Evolutionary conservation across 2,888 invertebrate species (phyloP), one percentile per base, ranked within the genome.

Genomic region (Ectemnius continuus): DNA sequence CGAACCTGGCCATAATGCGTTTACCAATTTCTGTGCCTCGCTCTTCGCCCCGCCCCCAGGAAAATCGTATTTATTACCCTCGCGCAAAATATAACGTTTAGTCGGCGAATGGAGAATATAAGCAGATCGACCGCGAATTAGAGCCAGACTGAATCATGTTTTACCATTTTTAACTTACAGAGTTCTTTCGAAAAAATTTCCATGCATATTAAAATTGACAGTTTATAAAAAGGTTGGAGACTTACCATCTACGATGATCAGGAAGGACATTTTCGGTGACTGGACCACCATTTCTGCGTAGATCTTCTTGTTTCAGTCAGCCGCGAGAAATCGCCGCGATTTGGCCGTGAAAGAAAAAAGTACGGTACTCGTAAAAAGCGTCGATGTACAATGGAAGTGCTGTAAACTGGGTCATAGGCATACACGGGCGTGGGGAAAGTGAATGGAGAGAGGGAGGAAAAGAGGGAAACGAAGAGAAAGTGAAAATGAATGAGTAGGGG

Each of bases 11-110:
- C 76, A 78, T 84, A 86, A 85, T 85, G 73, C 83, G 80, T 85
- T 86, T 86, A 85, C 68, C 84, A 82, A 83, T 81, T 83, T 77
- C 75, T 78, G 73, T 70, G 62, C 70, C 69, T 67, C 58, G 65
- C 62, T 60, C 72, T 75, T 67, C 77, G 78, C 72, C 67, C 76
- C 73, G 74, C 71, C 81, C 69, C 67, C 62, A 61, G 61, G 83
- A 77, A 83, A 83, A 83, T 83, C 64, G 64, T 80, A 78, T 83
- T 83, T 64, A 79, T 78, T 78, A 79, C 67, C 11, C 36, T 74
- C 77, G 62, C 62, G 74, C 65, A 59, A 76, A 79, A 76, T 78
- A 57, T 75, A 80, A 82, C 61, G 71, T 76, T 76, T 75, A 63
- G 48, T 18, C 69, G 48, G 68, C 64, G 47, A 65, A 67, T 74